A percentile compares a stretch with the other conserved stretches of the same genome.
Conservation (phyloP, 2,113 vertebrate species). For the Merops nubicus region DNA sequence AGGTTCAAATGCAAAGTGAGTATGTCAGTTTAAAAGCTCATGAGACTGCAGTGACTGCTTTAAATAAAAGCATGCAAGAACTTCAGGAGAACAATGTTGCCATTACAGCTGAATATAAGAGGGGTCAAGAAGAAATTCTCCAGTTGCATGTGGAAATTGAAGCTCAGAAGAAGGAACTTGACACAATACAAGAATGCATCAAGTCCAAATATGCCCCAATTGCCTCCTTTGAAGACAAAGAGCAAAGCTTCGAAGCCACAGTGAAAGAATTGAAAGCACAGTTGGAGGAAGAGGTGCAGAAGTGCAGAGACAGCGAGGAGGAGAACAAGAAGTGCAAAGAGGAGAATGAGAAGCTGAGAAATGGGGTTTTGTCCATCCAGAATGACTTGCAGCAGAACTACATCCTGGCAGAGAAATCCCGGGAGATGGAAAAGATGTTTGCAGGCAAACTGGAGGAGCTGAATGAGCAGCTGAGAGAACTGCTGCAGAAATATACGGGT, state of each 20-base stretch:
- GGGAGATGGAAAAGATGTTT: constrained; percentile 70
- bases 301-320: constrained; percentile 61
- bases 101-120: constrained; percentile 9
- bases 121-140: constrained; percentile 76
- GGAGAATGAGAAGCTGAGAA: constrained; percentile 79
- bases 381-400: constrained; percentile 75
- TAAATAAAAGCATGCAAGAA: constrained; percentile 54
- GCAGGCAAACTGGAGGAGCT: constrained; percentile 70
- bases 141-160: constrained; percentile 85
- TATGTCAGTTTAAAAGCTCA: constrained; percentile 80
- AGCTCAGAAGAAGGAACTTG: constrained; percentile 90
- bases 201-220: constrained; percentile 85
- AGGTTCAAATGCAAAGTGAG: constrained; percentile 74
- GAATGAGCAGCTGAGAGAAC: constrained; percentile 65
- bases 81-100: not conserved
- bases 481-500: constrained; percentile 74
- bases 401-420: constrained; percentile 72
- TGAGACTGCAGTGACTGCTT: constrained; percentile 1
- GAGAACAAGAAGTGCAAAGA: constrained; percentile 56
- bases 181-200: constrained; percentile 92
- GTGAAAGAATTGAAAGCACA: constrained; percentile 77
- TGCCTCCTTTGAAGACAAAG: constrained; percentile 79
- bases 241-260: constrained; percentile 74
- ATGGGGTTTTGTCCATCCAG: constrained; percentile 75
- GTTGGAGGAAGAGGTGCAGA: constrained; percentile 75